phyloP scores from a whole-genome alignment of 2,797 vertebrate genomes.

The Masticophis lateralis region DNA sequence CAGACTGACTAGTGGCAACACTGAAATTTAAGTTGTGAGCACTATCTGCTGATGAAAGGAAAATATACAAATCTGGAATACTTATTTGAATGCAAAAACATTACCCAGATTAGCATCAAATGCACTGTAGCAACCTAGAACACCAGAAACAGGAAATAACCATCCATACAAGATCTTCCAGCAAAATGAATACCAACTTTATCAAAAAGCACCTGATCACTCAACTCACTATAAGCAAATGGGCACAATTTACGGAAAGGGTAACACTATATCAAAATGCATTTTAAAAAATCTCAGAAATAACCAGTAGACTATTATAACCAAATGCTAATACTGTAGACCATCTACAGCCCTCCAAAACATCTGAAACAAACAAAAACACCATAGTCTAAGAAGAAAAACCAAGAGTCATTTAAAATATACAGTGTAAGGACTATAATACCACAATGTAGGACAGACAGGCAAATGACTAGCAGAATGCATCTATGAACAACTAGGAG shows the following conservation, averaged over 20 bases:
- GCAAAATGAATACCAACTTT: neutral
- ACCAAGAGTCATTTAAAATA: too few relatives aligned
- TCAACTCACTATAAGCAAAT: neutral
- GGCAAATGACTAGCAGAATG: too few relatives aligned
- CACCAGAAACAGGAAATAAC: neutral
- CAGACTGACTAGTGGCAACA: too few relatives aligned
- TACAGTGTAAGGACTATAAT: too few relatives aligned
- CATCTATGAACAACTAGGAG: too few relatives aligned
- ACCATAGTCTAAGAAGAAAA: too few relatives aligned
- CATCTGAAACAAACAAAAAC: too few relatives aligned
- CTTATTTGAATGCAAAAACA: neutral
- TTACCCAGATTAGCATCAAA: neutral
- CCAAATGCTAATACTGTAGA: neutral
- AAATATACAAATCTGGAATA: too few relatives aligned
- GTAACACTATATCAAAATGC: neutral
- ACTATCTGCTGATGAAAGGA: too few relatives aligned
- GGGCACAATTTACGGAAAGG: neutral
- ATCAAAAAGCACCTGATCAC: neutral
- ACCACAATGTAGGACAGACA: too few relatives aligned
- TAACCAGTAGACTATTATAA: neutral
- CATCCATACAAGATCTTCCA: neutral
- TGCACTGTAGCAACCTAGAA: neutral
- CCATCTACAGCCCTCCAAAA: too few relatives aligned
- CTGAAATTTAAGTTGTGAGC: too few relatives aligned
- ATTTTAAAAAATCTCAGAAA: neutral